phyloP scores from a whole-genome alignment of 2,113 vertebrate genomes.

The Charadrius vociferus region DNA sequence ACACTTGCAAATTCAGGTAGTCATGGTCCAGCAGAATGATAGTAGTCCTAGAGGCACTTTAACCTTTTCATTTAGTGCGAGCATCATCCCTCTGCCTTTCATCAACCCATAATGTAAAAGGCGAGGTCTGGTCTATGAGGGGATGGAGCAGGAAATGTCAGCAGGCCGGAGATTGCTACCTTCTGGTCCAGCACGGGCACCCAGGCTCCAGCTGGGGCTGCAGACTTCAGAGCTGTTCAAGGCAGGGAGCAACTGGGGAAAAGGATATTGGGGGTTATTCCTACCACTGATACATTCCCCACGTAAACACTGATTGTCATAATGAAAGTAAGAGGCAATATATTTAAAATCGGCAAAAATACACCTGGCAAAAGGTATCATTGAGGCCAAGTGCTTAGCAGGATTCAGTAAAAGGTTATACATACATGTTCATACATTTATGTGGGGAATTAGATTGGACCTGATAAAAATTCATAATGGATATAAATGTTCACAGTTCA shows the following conservation, averaged over 20 bases:
- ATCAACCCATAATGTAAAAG: not conserved
- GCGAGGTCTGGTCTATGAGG: not conserved
- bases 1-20: not conserved
- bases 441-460: constrained; percentile 20
- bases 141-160: not conserved
- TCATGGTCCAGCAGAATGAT: not conserved
- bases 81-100: not conserved
- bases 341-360: not conserved
- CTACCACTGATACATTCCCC: not conserved
- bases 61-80: not conserved
- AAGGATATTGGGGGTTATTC: not conserved
- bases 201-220: not conserved
- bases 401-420: constrained; percentile 49
- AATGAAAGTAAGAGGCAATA: not conserved
- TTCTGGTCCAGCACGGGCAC: not conserved
- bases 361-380: not conserved
- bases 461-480: constrained; percentile 53
- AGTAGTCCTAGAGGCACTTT: not conserved
- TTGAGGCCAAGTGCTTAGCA: not conserved
- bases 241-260: not conserved
- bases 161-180: not conserved
- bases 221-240: not conserved
- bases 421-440: constrained; percentile 55
- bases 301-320: not conserved
- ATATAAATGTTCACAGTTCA: constrained; percentile 49